phyloP scores from a whole-genome alignment of 2,888 invertebrate species.

The Blastobasis adustella region DNA sequence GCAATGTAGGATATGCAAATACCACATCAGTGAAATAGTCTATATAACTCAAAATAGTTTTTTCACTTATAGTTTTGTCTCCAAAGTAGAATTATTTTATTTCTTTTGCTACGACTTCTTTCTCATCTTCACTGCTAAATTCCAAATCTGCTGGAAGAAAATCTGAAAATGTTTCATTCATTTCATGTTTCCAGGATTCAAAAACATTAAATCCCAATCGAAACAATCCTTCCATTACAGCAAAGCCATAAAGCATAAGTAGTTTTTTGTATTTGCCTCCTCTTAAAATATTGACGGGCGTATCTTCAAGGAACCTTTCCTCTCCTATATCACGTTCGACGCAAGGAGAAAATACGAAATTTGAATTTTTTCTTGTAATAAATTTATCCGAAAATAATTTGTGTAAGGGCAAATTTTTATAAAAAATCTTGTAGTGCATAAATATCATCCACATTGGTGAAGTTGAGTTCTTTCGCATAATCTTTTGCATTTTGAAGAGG shows the following conservation, averaged over 20 bases:
- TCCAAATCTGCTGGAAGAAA: slow-evolving; percentile 39
- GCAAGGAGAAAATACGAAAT: slow-evolving; percentile 13
- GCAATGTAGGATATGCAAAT: slow-evolving; percentile 21
- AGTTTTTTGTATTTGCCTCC: slow-evolving; percentile 25
- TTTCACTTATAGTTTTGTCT: slow-evolving; percentile 18
- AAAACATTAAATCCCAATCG: slow-evolving; percentile 21
- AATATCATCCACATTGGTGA: slow-evolving; percentile 26
- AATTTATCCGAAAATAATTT: slow-evolving; percentile 20
- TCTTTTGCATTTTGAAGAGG: slow-evolving; percentile 31
- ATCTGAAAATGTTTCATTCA: slow-evolving; percentile 43
- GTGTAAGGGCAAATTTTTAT: slow-evolving; percentile 26
- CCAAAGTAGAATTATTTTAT: slow-evolving; percentile 35
- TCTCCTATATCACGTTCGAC: slow-evolving; percentile 19
- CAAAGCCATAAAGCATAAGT: slow-evolving; percentile 37
- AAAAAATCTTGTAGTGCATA: slow-evolving; percentile 36
- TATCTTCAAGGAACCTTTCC: slow-evolving; percentile 29
- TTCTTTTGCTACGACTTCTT: slow-evolving; percentile 21
- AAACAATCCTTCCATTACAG: slow-evolving; percentile 50
- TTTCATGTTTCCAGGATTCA: too few relatives aligned
- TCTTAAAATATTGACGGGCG: slow-evolving; percentile 32
- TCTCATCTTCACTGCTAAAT: slow-evolving; percentile 25
- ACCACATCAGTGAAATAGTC: slow-evolving; percentile 32
- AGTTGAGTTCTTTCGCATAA: slow-evolving; percentile 23
- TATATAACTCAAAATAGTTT: slow-evolving; percentile 23
- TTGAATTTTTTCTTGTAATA: slow-evolving; percentile 17